Evolutionary conservation across 2,113 vertebrate genomes (phyloP).

Genomic region (Etia nguti): DNA sequence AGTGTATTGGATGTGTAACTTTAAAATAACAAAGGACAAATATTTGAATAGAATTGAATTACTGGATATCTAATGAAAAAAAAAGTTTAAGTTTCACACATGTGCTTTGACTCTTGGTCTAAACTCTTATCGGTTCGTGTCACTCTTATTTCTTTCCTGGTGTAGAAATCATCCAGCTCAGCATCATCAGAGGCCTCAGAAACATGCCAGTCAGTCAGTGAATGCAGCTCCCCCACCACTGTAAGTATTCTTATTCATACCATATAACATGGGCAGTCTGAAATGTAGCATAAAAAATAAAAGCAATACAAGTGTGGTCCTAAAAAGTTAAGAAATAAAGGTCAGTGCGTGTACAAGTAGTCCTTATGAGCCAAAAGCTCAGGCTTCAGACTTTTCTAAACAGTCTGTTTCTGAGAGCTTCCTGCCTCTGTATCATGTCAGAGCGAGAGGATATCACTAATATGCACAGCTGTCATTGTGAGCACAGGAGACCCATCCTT

Average conservation of each 20-base stretch:
- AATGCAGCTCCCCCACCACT: slow-evolving; percentile 97
- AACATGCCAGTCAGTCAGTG: slow-evolving; percentile 97
- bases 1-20: accelerated
- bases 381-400: background rate
- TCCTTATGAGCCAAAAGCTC: background rate
- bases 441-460: background rate
- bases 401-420: background rate
- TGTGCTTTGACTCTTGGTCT: background rate
- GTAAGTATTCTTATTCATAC: slow-evolving; percentile 73
- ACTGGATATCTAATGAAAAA: background rate
- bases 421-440: background rate
- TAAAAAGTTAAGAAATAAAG: background rate
- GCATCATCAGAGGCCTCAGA: slow-evolving; percentile 96
- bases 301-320: accelerated
- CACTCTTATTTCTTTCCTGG: background rate
- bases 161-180: slow-evolving; percentile 95
- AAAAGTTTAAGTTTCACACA: background rate
- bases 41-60: background rate
- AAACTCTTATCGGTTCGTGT: background rate
- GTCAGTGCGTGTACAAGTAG: background rate
- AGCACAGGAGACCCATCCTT: background rate
- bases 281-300: background rate
- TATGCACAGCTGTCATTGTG: background rate
- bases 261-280: background rate
- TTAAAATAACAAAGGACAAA: accelerated